These are phyloP conservation scores for Odontophorus gujanensis DNA, from an alignment of 2,113 vertebrate genomes.

Conservation along the genomic window DNA sequence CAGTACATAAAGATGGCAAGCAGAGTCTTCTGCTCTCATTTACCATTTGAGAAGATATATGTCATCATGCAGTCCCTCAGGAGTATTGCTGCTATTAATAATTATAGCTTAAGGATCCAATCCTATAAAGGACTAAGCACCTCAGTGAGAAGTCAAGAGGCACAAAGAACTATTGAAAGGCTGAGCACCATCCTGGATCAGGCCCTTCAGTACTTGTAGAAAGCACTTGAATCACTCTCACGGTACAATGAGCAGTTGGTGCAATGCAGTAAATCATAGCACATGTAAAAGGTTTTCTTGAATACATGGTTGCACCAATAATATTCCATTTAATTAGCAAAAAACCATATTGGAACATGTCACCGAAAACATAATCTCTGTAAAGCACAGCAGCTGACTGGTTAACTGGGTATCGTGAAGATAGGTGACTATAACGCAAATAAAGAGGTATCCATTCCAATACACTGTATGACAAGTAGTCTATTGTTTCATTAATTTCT, in stretches of 20 bases:
- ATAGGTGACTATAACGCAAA: constrained; percentile 52
- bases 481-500: constrained; percentile 78
- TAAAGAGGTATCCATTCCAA: constrained; percentile 48
- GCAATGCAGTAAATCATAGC: constrained; percentile 26
- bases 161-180: constrained; percentile 65
- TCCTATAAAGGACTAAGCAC: constrained; percentile 59
- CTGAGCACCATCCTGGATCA: constrained; percentile 67
- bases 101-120: constrained; percentile 70
- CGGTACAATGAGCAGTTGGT: constrained; percentile 46
- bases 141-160: constrained; percentile 68
- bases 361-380: constrained; percentile 28
- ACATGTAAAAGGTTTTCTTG: constrained; percentile 27
- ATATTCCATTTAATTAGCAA: constrained; percentile 60
- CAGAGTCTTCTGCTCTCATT: constrained; percentile 46
- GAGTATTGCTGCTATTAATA: constrained; percentile 66
- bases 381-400: constrained; percentile 14
- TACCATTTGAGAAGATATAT: constrained; percentile 47
- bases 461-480: constrained; percentile 50
- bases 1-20: constrained; percentile 20
- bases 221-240: constrained; percentile 62
- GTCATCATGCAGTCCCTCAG: constrained; percentile 48
- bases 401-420: constrained; percentile 52
- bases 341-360: constrained; percentile 39
- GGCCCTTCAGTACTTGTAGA: constrained; percentile 58
- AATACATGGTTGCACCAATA: constrained; percentile 58